These are phyloP conservation scores for Prinia subflava DNA, from an alignment of 2,113 vertebrate genomes.

Conservation along the genomic window DNA sequence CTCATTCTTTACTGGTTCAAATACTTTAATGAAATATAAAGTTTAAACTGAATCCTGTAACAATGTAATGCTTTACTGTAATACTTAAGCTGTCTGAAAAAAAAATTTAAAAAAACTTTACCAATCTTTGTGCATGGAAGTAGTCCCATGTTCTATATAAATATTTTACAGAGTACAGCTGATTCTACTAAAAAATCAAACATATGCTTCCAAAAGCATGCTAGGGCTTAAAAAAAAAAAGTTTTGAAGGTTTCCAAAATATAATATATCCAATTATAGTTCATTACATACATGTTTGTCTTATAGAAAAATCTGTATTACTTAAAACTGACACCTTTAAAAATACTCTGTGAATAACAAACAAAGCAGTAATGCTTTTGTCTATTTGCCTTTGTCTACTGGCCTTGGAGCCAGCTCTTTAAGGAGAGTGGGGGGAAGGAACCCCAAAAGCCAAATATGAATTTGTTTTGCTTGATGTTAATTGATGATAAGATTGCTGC, in stretches of 20 bases:
- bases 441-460: neutral
- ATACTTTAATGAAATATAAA: neutral
- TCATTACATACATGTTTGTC: neutral
- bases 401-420: neutral
- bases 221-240: neutral
- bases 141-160: neutral
- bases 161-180: neutral
- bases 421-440: neutral
- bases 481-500: neutral
- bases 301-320: neutral
- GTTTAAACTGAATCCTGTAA: neutral
- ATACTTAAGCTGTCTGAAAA: neutral
- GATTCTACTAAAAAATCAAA: neutral
- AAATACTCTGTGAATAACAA: neutral
- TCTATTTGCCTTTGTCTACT: neutral
- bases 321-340: neutral
- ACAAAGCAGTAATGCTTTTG: neutral
- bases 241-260: neutral
- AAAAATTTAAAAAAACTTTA: neutral
- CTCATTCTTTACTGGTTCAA: neutral
- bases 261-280: neutral
- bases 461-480: neutral
- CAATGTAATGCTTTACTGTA: neutral
- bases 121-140: neutral
- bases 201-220: neutral